Conservation (phyloP, 2,113 vertebrate genomes). For the Ranitomeya variabilis region DNA sequence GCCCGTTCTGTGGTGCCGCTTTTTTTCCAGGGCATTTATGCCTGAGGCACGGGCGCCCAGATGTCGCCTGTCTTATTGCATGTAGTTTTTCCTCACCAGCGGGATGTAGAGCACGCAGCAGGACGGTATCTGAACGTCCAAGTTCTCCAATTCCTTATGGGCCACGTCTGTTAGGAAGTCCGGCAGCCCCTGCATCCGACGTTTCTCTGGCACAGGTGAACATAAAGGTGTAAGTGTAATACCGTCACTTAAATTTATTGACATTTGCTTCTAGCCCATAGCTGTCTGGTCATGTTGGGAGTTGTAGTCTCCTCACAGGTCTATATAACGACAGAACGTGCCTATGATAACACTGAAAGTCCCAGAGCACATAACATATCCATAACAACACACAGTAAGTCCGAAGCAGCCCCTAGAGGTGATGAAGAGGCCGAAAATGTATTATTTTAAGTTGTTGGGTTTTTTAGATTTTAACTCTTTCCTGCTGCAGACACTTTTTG, state of each 20-base stretch:
- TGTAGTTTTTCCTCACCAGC: conserved; percentile 71
- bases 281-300: no score
- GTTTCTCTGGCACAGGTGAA: conserved; percentile 79
- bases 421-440: no score
- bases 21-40: neutral
- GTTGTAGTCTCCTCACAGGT: no score
- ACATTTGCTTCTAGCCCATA: no score
- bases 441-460: no score
- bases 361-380: no score
- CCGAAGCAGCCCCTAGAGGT: no score
- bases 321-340: no score
- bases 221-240: neutral
- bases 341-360: no score
- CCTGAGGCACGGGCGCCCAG: neutral
- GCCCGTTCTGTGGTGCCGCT: neutral
- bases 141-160: conserved; percentile 81
- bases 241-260: neutral
- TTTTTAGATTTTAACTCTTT: no score
- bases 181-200: conserved; percentile 86
- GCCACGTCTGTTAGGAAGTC: conserved; percentile 93
- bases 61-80: neutral
- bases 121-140: conserved; percentile 82
- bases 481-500: no score
- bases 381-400: no score
- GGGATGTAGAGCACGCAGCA: conserved; percentile 95